Conservation (phyloP, 2,797 vertebrate genomes). For the Psittacula echo region DNA sequence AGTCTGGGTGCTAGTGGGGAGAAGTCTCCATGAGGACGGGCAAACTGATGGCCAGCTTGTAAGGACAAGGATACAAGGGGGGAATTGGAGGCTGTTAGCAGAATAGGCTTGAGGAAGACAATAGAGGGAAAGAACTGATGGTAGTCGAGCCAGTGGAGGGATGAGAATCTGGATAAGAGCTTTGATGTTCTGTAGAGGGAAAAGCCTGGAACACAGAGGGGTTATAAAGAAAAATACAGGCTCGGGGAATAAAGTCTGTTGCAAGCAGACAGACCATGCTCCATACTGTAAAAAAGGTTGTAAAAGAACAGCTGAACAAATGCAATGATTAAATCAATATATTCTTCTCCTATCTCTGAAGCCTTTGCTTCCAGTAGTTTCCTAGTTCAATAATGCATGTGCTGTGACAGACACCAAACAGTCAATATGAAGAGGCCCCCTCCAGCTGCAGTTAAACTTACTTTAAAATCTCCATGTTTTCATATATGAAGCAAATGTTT, state of each 20-base stretch:
- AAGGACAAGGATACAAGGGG: background rate
- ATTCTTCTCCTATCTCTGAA: constrained; percentile 51
- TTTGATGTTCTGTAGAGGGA: background rate
- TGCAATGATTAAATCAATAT: constrained; percentile 40
- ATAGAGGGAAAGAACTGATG: background rate
- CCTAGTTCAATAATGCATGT: constrained; percentile 44
- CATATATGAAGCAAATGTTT: constrained; percentile 5
- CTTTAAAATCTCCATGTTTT: constrained; percentile 48
- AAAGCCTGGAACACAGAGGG: background rate
- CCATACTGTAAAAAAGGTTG: background rate
- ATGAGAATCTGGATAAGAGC: background rate
- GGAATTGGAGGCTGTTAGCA: background rate
- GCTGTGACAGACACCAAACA: constrained; percentile 23
- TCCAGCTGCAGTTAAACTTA: constrained; percentile 26
- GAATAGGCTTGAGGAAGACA: background rate
- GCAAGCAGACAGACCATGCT: background rate
- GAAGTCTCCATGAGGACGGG: background rate
- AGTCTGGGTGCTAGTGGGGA: background rate
- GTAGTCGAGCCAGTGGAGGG: background rate
- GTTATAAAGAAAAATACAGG: background rate
- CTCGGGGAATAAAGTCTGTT: background rate
- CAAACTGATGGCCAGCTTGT: background rate
- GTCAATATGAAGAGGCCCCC: constrained; percentile 23
- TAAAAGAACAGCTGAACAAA: constrained; percentile 18
- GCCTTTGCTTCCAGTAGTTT: constrained; percentile 39